Conservation (phyloP, 1,140 invertebrate genomes). For the Centruroides vittatus region DNA sequence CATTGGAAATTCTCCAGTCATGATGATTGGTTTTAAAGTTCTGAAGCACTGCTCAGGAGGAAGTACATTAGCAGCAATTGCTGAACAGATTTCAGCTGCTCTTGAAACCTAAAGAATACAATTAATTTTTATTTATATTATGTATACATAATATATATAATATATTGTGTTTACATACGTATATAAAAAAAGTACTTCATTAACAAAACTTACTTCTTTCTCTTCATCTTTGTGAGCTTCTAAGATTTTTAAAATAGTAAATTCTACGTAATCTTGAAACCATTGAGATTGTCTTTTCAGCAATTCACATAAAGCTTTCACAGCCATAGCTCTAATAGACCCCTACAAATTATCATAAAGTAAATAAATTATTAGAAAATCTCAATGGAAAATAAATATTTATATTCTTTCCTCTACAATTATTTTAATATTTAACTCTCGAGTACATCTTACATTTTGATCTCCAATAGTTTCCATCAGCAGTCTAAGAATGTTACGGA, state of each 20-base stretch:
- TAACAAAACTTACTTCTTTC: constrained; percentile 44
- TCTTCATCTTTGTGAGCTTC: constrained; percentile 61
- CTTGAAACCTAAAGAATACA: constrained; percentile 32
- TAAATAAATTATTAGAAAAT: not conserved
- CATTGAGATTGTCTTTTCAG: constrained; percentile 55
- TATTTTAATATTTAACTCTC: no score
- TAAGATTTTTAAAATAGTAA: constrained; percentile 75
- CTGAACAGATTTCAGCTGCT: constrained; percentile 48
- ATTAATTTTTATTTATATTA: no score
- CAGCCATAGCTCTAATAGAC: constrained; percentile 41
- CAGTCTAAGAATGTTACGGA: constrained; percentile 17
- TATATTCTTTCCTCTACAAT: no score
- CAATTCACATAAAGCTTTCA: constrained; percentile 64
- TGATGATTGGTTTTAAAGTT: constrained; percentile 62
- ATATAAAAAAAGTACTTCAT: no score
- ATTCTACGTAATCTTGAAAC: constrained; percentile 72
- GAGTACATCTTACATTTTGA: no score
- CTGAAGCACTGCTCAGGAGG: constrained; percentile 51
- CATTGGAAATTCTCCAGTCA: constrained; percentile 65
- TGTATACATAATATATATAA: no score
- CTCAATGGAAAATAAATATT: not conserved
- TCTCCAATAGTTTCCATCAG: not conserved
- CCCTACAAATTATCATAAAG: constrained; percentile 26
- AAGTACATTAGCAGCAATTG: constrained; percentile 53
- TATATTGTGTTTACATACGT: no score